These are phyloP conservation scores for Samia ricini DNA, from an alignment of 1,140 invertebrate genomes.

Conservation along the genomic window DNA sequence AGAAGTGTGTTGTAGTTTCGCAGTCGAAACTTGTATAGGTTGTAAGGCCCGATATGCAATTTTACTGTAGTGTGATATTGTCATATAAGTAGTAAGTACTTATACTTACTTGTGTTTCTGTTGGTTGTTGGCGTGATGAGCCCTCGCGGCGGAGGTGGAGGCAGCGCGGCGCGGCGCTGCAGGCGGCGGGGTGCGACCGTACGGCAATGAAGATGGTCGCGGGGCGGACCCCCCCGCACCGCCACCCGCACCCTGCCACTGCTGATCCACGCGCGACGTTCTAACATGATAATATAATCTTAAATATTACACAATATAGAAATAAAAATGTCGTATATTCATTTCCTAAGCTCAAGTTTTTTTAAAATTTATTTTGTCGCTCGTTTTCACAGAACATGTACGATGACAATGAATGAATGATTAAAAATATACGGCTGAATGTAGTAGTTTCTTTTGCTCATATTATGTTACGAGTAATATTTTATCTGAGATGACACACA, in stretches of 20 bases:
- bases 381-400: too few species aligned
- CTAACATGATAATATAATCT: constrained; percentile 20
- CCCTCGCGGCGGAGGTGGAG: constrained; percentile 79
- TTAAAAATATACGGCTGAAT: too few species aligned
- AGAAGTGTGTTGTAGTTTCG: too few species aligned
- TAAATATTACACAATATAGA: neutral
- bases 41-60: too few species aligned
- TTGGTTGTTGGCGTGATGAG: constrained; percentile 72
- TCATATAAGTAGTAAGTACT: constrained; percentile 14
- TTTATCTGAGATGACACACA: too few species aligned
- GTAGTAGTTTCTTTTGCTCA: too few species aligned
- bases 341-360: too few species aligned
- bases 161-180: constrained; percentile 80
- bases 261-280: constrained; percentile 76
- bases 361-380: too few species aligned
- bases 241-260: constrained; percentile 36
- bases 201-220: constrained; percentile 82
- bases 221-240: constrained; percentile 79
- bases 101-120: constrained; percentile 51
- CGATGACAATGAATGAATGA: too few species aligned
- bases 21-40: too few species aligned
- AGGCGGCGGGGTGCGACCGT: constrained; percentile 76
- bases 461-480: too few species aligned
- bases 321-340: neutral
- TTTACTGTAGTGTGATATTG: too few species aligned